Evolutionary conservation across 2,797 vertebrate genomes (phyloP).

Genomic region (Sebastiscus albofasciatus): DNA sequence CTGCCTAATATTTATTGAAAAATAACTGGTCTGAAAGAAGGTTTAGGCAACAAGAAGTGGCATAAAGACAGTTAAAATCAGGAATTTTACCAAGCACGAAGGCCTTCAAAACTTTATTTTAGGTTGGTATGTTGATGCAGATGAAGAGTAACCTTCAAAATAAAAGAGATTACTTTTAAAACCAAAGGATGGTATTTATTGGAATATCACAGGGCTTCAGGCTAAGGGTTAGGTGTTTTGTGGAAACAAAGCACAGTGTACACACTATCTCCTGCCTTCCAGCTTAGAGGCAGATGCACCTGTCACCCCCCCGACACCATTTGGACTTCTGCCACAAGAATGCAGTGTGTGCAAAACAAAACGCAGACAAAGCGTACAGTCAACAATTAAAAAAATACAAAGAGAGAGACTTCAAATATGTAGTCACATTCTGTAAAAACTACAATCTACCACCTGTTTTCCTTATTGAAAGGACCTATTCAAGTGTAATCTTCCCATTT

Average conservation of each 20-base stretch:
- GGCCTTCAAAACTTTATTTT: not conserved
- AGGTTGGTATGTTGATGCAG: not conserved
- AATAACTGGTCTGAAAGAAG: constrained; percentile 22
- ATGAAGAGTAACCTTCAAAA: not conserved
- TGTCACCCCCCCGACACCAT: constrained; percentile 61
- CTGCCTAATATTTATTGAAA: constrained; percentile 48
- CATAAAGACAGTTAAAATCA: constrained; percentile 1
- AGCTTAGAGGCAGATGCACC: constrained; percentile 76
- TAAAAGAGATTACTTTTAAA: not conserved
- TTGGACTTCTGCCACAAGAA: constrained; percentile 52
- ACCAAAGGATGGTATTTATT: constrained; percentile 1
- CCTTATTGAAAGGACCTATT: constrained; percentile 32
- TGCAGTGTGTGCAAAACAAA: constrained; percentile 52
- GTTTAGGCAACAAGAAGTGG: constrained; percentile 36
- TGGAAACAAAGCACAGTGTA: constrained; percentile 70
- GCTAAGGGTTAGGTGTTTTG: constrained; percentile 75
- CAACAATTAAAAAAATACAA: constrained; percentile 1
- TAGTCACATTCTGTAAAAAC: not conserved
- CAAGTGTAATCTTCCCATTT: constrained; percentile 63
- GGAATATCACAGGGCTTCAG: constrained; percentile 24
- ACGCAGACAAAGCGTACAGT: constrained; percentile 16
- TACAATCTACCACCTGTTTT: constrained; percentile 56
- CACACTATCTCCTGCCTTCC: constrained; percentile 62
- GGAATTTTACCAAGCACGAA: not conserved
- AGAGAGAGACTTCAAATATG: constrained; percentile 26